Evolutionary conservation across 2,113 vertebrate genomes (phyloP), one percentile per base, ranked within the genome.

Genomic region (Oryzias celebensis): DNA sequence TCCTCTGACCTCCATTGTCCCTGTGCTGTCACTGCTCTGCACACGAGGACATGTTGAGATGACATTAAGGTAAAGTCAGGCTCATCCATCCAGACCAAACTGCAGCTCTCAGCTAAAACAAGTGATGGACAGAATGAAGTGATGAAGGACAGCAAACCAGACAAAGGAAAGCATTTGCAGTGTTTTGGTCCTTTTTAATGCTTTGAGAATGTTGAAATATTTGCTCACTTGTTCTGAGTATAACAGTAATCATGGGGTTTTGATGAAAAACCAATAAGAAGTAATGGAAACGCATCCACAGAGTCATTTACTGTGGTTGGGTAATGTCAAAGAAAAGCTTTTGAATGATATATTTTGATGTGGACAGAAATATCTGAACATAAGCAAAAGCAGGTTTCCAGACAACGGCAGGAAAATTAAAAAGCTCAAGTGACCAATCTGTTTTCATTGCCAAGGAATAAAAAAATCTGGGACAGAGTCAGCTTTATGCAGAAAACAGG

Each of bases 71-170:
- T 51, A 76, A 56, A 73, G 63, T 49, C 65, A 76, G 22, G 41
- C 60, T 59, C 52, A 78, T 67, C 64, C 55, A 78, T 68, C 58
- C 46, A 58, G 14, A 64, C 17, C 62, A 80, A 18, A 57, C 57
- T 36, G 36, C 43, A 42, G 52, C 42, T 17, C 14, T 58, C 31
- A 56, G 24, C 41, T 52, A 28, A 48, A 68, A 50, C 62, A 72
- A 46, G 12, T 0, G 48, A 62, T 36, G 4, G 45, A 65, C 41
- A 18, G 14, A 23, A 18, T 28, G 20, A 59, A 62, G 23, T 44
- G 53, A 8, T 58, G 36, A 26, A 47, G 58, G 58, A 26, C 46
- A 48, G 4, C 36, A 67, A 69, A 68, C 47, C 7, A 48, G n/a
- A 17, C 16, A 48, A 48, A 17, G 20, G 7, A 48, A 20, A 48